Evolutionary conservation across 2,113 vertebrate species (phyloP).

Genomic region (Thryonomys swinderianus): DNA sequence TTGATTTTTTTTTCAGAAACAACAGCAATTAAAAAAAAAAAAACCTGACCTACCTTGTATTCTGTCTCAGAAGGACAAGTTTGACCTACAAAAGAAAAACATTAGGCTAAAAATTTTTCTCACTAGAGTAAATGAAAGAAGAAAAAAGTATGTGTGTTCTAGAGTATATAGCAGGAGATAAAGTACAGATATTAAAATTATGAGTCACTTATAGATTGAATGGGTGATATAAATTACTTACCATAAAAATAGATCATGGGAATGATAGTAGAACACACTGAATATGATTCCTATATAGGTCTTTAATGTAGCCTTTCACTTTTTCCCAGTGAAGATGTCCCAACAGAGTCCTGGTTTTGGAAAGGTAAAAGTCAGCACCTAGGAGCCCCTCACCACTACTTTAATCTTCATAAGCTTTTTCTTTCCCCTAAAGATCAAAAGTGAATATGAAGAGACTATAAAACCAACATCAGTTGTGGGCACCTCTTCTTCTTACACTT

Average conservation of each 20-base stretch:
- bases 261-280: slow-evolving; percentile 23
- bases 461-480: slow-evolving; percentile 84
- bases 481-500: slow-evolving; percentile 82
- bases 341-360: not conserved
- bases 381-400: not conserved
- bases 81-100: not conserved
- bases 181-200: slow-evolving; percentile 61
- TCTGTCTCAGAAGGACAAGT: not conserved
- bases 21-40: not conserved
- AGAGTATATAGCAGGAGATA: slow-evolving; percentile 44
- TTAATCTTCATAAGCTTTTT: slow-evolving; percentile 66
- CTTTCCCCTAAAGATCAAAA: slow-evolving; percentile 90
- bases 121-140: not conserved
- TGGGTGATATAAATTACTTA: slow-evolving; percentile 9
- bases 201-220: slow-evolving; percentile 8
- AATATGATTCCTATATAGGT: slow-evolving; percentile 52
- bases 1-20: slow-evolving; percentile 28
- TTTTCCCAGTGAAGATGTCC: not conserved
- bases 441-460: slow-evolving; percentile 87
- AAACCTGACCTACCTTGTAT: not conserved
- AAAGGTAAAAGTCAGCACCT: not conserved
- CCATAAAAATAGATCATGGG: slow-evolving; percentile 54
- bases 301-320: slow-evolving; percentile 45
- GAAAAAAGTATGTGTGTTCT: not conserved
- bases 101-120: slow-evolving; percentile 31